Evolutionary conservation across 2,888 invertebrate species (phyloP).

Genomic region (Tridacna gigas): DNA sequence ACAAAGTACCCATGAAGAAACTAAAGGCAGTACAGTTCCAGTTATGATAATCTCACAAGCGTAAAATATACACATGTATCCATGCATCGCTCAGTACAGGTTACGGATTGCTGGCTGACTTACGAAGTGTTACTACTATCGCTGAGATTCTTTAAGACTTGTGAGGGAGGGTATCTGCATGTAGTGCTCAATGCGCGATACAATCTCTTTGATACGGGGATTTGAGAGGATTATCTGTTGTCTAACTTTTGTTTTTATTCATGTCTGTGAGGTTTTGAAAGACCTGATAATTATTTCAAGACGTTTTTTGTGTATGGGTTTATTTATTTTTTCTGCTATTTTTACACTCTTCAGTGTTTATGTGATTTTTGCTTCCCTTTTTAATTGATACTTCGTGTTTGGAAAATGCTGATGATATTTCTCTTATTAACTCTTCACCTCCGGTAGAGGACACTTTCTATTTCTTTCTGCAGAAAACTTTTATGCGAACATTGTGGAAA

Average conservation of each 20-base stretch:
- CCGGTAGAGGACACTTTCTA: too few relatives aligned
- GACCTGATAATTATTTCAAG: too few relatives aligned
- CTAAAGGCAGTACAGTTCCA: neutral
- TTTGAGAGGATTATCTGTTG: conserved; percentile 15
- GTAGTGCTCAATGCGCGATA: conserved; percentile 9
- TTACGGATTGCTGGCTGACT: neutral
- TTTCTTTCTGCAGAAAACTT: too few relatives aligned
- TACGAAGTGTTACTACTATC: neutral
- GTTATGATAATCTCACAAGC: neutral
- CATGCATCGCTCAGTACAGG: neutral
- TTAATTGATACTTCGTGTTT: too few relatives aligned
- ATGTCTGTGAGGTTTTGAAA: neutral
- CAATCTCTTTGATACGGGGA: conserved; percentile 13
- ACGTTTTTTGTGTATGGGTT: too few relatives aligned
- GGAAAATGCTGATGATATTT: too few relatives aligned
- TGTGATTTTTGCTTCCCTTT: too few relatives aligned
- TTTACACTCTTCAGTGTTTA: too few relatives aligned
- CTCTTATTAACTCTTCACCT: too few relatives aligned
- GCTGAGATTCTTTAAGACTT: neutral
- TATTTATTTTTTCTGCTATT: too few relatives aligned
- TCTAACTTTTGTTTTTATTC: conserved; percentile 4
- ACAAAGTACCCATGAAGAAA: neutral
- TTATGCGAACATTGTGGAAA: too few relatives aligned
- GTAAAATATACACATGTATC: neutral
- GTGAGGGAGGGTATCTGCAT: neutral